Percentiles rank a stretch among this genome's conserved stretches.
Evolutionary conservation across 23 tunicate genomes (phyloP).

Genomic region (Oikopleura albicans): DNA sequence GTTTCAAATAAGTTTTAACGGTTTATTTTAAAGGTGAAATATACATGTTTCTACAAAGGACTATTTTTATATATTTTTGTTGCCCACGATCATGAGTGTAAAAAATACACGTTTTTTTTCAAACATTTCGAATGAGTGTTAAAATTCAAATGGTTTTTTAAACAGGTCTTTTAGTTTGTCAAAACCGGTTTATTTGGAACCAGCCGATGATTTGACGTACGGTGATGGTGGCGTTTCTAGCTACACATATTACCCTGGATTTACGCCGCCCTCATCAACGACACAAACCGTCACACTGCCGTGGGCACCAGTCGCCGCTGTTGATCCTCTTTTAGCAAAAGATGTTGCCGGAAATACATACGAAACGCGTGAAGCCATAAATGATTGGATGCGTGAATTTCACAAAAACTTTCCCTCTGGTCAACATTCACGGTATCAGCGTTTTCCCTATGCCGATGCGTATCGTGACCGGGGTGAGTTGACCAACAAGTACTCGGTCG

Average conservation of each 20-base stretch:
- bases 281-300: background rate
- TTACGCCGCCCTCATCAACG: background rate
- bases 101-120: background rate
- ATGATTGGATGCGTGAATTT: slow-evolving; percentile 11
- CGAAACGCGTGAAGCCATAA: background rate
- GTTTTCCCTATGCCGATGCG: background rate
- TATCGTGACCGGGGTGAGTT: background rate
- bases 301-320: background rate
- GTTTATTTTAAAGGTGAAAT: too few species aligned
- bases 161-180: background rate
- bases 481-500: background rate
- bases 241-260: background rate
- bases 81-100: too few species aligned
- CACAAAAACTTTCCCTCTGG: slow-evolving; percentile 10
- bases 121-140: background rate
- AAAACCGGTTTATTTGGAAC: background rate
- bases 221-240: background rate
- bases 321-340: background rate
- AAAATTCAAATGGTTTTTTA: background rate
- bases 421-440: background rate
- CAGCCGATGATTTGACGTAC: background rate
- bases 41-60: too few species aligned
- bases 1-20: too few species aligned
- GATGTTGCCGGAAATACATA: background rate
- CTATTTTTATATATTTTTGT: too few species aligned